phyloP scores from a whole-genome alignment of 2,888 invertebrate species.

The Dryocosmus kuriphilus region DNA sequence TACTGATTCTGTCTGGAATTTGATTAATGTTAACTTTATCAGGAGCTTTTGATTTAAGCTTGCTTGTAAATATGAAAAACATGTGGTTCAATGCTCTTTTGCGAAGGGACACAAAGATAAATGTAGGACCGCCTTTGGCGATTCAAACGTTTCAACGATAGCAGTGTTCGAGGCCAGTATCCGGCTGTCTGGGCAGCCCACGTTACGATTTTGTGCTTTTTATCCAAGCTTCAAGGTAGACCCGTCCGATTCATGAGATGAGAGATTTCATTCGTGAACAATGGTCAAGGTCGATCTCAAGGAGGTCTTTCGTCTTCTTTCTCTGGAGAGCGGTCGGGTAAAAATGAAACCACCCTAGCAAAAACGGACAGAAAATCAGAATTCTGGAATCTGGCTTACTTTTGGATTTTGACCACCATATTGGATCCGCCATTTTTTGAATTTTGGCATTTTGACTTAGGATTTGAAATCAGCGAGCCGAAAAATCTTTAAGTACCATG shows the following conservation, averaged over 20 bases:
- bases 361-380: background rate
- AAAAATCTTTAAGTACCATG: too few relatives aligned
- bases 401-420: too few relatives aligned
- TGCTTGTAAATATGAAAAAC: slow-evolving; percentile 9
- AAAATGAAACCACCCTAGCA: background rate
- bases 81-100: background rate
- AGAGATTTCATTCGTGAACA: slow-evolving; percentile 56
- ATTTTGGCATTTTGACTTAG: too few relatives aligned
- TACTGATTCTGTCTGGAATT: background rate
- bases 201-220: slow-evolving; percentile 46
- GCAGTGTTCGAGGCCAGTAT: background rate
- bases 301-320: slow-evolving; percentile 35
- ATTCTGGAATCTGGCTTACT: too few relatives aligned
- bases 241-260: slow-evolving; percentile 47
- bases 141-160: background rate
- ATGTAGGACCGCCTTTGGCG: slow-evolving; percentile 19
- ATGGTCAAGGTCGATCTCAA: slow-evolving; percentile 56
- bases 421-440: too few relatives aligned
- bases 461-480: too few relatives aligned
- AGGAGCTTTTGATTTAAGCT: background rate
- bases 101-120: slow-evolving; percentile 12
- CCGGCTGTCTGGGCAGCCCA: background rate
- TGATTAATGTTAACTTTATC: background rate
- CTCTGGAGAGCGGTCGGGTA: background rate
- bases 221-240: slow-evolving; percentile 50